phyloP scores from a whole-genome alignment of 2,797 vertebrate genomes.

The Clamator glandarius region DNA sequence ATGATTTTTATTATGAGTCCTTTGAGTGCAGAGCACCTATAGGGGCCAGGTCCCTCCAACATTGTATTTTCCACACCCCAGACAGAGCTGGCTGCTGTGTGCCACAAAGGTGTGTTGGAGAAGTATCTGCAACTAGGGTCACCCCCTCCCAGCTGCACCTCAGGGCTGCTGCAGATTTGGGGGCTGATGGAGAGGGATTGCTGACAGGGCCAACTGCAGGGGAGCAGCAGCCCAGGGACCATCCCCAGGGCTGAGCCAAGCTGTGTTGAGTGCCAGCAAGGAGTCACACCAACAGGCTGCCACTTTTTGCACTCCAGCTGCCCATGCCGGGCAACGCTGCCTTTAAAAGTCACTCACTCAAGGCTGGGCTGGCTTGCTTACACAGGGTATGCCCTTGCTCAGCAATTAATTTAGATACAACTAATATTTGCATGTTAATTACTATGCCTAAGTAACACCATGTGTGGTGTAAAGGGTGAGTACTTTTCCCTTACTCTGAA shows the following conservation, averaged over 20 bases:
- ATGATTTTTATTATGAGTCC: neutral
- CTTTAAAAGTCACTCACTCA: neutral
- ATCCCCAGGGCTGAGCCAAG: neutral
- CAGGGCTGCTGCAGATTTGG: neutral
- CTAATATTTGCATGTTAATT: neutral
- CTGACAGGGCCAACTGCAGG: neutral
- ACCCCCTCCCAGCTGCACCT: neutral
- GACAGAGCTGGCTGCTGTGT: neutral
- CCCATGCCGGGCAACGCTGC: rapidly evolving
- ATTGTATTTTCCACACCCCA: neutral
- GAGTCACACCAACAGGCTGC: neutral
- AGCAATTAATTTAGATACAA: neutral
- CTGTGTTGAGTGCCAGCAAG: neutral
- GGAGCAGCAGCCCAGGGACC: neutral
- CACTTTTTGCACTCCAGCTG: neutral
- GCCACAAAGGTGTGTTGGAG: rapidly evolving
- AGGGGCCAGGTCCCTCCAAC: neutral
- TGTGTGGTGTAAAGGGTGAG: neutral
- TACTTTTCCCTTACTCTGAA: neutral
- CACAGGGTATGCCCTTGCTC: neutral
- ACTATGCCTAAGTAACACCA: neutral
- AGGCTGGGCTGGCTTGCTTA: neutral
- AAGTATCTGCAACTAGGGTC: rapidly evolving
- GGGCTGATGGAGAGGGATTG: neutral
- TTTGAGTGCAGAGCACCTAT: neutral